phyloP scores from a whole-genome alignment of 2,888 invertebrate species.

The Cataglyphis livida region DNA sequence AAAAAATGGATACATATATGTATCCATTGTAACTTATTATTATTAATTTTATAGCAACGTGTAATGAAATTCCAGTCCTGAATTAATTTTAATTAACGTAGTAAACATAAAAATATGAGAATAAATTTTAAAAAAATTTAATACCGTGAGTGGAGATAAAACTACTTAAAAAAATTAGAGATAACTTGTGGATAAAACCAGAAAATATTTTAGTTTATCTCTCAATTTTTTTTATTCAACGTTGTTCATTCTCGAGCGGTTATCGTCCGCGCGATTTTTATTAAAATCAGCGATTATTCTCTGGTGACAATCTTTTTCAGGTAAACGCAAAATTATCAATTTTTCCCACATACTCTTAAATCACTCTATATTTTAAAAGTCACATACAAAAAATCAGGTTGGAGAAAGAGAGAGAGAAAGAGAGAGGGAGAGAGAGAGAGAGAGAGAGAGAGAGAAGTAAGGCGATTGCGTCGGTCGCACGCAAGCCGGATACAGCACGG shows the following conservation, averaged over 20 bases:
- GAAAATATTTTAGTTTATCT: slow-evolving; percentile 22
- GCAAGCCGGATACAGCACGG: slow-evolving; percentile 65
- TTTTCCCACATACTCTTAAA: slow-evolving; percentile 26
- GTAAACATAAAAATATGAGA: neutral
- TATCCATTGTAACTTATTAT: neutral
- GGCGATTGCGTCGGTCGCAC: slow-evolving; percentile 20
- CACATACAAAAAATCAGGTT: slow-evolving; percentile 26
- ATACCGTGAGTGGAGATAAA: neutral
- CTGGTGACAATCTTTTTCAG: slow-evolving; percentile 2
- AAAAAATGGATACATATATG: neutral
- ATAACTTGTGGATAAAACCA: neutral
- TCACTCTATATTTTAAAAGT: slow-evolving; percentile 38
- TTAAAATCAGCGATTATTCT: slow-evolving; percentile 35
- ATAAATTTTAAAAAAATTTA: neutral
- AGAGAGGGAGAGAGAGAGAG: neutral
- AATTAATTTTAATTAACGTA: slow-evolving; percentile 15
- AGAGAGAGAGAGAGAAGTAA: neutral
- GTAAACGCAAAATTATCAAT: slow-evolving; percentile 26
- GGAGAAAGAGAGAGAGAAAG: neutral
- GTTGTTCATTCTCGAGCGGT: neutral
- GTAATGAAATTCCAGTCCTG: too few species aligned
- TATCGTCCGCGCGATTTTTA: slow-evolving; percentile 12
- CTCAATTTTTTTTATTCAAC: neutral
- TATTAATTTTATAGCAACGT: neutral
- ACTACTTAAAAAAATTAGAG: neutral